Base-by-base conservation (phyloP, 1,140 invertebrate species). In the Scaptomyza montana region DNA sequence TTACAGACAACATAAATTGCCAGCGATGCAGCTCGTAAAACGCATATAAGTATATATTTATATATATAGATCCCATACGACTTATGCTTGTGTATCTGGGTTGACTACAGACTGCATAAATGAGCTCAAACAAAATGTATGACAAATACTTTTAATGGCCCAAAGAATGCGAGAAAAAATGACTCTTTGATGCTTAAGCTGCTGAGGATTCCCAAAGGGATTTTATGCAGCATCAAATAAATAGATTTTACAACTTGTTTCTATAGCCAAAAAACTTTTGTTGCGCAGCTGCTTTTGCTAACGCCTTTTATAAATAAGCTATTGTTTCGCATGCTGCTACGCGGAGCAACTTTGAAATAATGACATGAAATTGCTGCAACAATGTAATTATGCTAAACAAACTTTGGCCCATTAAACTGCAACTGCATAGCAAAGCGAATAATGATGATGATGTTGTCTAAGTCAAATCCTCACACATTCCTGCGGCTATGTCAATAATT, bases 141-240 rank as follows among this genome's bases (percentile, higher is more conserved):
- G 81, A 85, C 81, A 85, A 85, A 85, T 87, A 69, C 49, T 81
- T 51, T 71, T 68, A 87, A 87, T 87, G 82, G 61, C 13, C 72
- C 51, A 53, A 50, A 13, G 56, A 65, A 82, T 71, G 53, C 19
- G 12, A 51, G 28, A 19, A 46, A 19, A 9, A 36, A 5, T 39
- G 64, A 75, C 49, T 54, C 71, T 68, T 78, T 64, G 72, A 78
- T 67, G 80, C 71, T 33, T 61, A 45, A 33, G 13, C 39, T 71
- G 46, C 57, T 39, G 46, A 49, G 75, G 71, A 81, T 71, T 78
- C 71, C 47, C 65, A 61, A 9, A 36, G 25, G 54, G 57, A 28
- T n/a, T n/a, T n/a, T n/a, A n/a, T 51, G 46, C 45, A 30, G 16
- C 47, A 65, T 16, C 10, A 56, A 57, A 16, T 12, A 51, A 43